Evolutionary conservation across 2,797 vertebrate species (phyloP).

Genomic region (Coendou prehensilis): DNA sequence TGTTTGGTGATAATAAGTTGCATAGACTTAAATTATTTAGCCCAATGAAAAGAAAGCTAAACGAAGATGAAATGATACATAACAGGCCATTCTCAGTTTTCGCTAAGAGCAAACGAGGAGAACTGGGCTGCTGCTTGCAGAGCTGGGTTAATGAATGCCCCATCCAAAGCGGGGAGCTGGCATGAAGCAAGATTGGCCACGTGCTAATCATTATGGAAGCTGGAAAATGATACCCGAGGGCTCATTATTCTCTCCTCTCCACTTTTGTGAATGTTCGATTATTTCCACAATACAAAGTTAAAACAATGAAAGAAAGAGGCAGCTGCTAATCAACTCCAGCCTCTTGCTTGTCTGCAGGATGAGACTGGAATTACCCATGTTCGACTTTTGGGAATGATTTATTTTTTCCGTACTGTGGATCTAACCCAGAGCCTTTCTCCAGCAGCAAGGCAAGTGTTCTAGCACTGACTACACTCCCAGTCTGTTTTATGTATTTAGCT

Average conservation of each 20-base stretch:
- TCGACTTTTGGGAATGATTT: not conserved
- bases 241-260: not conserved
- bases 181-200: not conserved
- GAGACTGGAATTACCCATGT: rapidly evolving
- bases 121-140: too few species aligned
- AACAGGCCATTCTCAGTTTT: not conserved
- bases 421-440: not conserved
- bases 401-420: not conserved
- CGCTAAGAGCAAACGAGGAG: not conserved
- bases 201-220: not conserved
- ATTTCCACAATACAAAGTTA: not conserved
- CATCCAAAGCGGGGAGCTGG: not conserved
- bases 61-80: not conserved
- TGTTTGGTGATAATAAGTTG: not conserved
- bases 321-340: not conserved
- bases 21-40: not conserved
- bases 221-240: not conserved
- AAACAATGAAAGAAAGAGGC: not conserved
- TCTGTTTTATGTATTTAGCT: not conserved
- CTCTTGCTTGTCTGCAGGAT: not conserved
- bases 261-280: not conserved
- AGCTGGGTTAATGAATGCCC: not conserved
- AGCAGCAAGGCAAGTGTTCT: not conserved
- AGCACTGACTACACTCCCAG: not conserved
- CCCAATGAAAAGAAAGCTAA: not conserved